Evolutionary conservation across 1,140 invertebrate genomes (phyloP).

Genomic region (Zaprionus ghesquierei): DNA sequence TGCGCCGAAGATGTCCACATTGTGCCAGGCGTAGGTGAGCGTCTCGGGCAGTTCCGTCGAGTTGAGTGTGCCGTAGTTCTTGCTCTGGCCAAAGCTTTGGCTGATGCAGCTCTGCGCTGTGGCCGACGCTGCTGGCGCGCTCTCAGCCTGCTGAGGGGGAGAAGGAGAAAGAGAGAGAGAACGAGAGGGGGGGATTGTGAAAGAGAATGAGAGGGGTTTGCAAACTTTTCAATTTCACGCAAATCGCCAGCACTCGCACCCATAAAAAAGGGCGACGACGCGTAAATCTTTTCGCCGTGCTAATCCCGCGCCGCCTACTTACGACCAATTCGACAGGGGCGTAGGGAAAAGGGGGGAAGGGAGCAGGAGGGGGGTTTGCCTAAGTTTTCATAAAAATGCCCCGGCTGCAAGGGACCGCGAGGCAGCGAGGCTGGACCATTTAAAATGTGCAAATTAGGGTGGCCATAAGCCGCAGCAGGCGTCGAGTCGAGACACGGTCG

Average conservation of each 20-base stretch:
- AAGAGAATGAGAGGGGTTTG: not conserved
- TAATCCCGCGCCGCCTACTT: slow-evolving; percentile 53
- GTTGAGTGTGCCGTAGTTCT: slow-evolving; percentile 72
- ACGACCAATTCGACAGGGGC: not conserved
- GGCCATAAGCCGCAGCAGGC: slow-evolving; percentile 63
- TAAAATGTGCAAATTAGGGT: slow-evolving; percentile 80
- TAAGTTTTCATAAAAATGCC: slow-evolving; percentile 59
- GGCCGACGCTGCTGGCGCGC: not conserved
- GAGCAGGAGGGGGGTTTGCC: not conserved
- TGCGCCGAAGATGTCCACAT: slow-evolving; percentile 86
- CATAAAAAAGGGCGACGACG: slow-evolving; percentile 71
- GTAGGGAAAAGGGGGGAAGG: too few relatives aligned
- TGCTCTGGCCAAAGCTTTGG: slow-evolving; percentile 55
- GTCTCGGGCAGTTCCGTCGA: slow-evolving; percentile 80
- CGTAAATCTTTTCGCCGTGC: slow-evolving; percentile 68
- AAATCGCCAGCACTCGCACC: slow-evolving; percentile 34
- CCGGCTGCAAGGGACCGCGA: not conserved
- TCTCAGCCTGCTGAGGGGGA: not conserved
- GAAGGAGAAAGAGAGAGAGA: not conserved
- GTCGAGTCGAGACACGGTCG: slow-evolving; percentile 12
- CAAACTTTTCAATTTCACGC: slow-evolving; percentile 73
- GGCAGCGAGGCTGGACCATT: slow-evolving; percentile 49
- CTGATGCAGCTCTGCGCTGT: slow-evolving; percentile 62
- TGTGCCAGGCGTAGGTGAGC: slow-evolving; percentile 88
- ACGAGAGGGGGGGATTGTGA: not conserved